phyloP scores from a whole-genome alignment of 2,888 invertebrate species.

The Athrips mouffetella region DNA sequence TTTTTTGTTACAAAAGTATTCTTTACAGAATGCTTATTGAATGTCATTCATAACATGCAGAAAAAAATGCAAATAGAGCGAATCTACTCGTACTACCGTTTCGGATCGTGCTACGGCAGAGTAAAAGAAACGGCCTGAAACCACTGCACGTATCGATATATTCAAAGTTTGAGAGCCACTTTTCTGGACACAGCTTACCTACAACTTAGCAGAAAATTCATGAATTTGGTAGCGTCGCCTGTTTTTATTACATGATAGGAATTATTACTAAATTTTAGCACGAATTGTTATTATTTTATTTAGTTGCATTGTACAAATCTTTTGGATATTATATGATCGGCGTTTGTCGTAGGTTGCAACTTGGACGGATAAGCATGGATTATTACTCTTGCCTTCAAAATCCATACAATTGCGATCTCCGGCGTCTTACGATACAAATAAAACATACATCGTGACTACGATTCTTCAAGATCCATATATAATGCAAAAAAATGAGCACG shows the following conservation, averaged over 20 bases:
- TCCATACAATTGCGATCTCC: slow-evolving; percentile 85
- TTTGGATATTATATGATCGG: neutral
- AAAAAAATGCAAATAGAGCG: too few relatives aligned
- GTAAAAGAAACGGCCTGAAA: too few relatives aligned
- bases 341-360: slow-evolving; percentile 83
- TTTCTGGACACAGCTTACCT: slow-evolving; percentile 35
- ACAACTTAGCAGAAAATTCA: slow-evolving; percentile 32
- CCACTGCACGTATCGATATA: too few relatives aligned
- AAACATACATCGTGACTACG: slow-evolving; percentile 92
- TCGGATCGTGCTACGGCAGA: too few relatives aligned
- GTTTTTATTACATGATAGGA: too few relatives aligned
- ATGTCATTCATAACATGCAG: too few relatives aligned
- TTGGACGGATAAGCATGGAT: slow-evolving; percentile 90
- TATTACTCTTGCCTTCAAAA: slow-evolving; percentile 86
- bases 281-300: too few relatives aligned
- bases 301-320: too few relatives aligned
- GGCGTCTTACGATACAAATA: slow-evolving; percentile 86
- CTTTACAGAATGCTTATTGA: too few relatives aligned
- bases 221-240: slow-evolving; percentile 29
- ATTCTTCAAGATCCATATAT: slow-evolving; percentile 93
- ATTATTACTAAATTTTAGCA: too few relatives aligned
- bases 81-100: too few relatives aligned
- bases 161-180: slow-evolving; percentile 37
- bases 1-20: too few relatives aligned
- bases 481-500: slow-evolving; percentile 83